These are phyloP conservation scores for Euphydryas editha DNA, from an alignment of 2,888 invertebrate genomes.

Conservation along the genomic window DNA sequence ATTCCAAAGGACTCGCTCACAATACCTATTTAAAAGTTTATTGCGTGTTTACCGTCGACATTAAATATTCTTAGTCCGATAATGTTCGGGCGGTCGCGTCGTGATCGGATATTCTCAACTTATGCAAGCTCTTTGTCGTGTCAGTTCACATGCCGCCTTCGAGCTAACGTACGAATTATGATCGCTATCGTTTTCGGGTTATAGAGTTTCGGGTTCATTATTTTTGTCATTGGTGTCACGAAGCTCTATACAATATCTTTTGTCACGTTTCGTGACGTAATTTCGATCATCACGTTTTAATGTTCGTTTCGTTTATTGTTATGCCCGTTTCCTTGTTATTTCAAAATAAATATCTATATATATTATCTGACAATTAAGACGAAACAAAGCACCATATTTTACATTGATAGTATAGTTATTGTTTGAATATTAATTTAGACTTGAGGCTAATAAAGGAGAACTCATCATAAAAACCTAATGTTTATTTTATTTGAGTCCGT, in stretches of 20 bases:
- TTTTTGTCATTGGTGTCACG: slow-evolving; percentile 67
- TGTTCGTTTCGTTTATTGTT: slow-evolving; percentile 6
- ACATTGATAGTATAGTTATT: neutral
- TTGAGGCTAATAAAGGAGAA: neutral
- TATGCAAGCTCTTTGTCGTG: slow-evolving; percentile 65
- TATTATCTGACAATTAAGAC: neutral
- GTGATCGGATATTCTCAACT: slow-evolving; percentile 67
- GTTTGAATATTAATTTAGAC: neutral
- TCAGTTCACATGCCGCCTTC: slow-evolving; percentile 54
- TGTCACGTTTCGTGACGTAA: slow-evolving; percentile 69
- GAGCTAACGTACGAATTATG: slow-evolving; percentile 49
- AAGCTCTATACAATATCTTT: slow-evolving; percentile 56
- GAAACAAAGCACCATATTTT: neutral
- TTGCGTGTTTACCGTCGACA: slow-evolving; percentile 60
- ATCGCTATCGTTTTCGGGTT: slow-evolving; percentile 63
- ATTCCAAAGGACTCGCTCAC: slow-evolving; percentile 7
- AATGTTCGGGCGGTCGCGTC: slow-evolving; percentile 61
- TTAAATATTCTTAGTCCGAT: slow-evolving; percentile 55
- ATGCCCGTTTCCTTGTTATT: neutral
- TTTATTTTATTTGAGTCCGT: neutral
- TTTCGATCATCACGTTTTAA: slow-evolving; percentile 58
- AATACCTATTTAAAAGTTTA: slow-evolving; percentile 47
- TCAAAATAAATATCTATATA: neutral
- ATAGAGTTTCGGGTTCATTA: slow-evolving; percentile 59
- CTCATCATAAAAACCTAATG: neutral